Conservation (phyloP, 2,113 vertebrate species). For the Bothrops jararaca region DNA sequence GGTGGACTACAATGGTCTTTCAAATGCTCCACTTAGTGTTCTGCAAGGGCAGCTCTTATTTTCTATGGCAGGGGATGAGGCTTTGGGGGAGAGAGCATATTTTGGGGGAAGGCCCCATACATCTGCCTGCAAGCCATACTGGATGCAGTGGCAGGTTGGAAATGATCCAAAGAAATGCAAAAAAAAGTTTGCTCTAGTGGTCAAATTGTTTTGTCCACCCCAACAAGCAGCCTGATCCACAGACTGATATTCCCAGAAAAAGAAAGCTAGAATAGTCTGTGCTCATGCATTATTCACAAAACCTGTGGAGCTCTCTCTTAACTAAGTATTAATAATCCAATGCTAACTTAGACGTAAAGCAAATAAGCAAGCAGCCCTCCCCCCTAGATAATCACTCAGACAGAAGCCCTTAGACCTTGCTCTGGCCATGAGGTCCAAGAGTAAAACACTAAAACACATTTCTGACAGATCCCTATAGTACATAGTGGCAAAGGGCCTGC, state of each 20-base stretch:
- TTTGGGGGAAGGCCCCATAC: not conserved
- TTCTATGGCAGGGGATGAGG: not conserved
- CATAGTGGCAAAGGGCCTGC: not conserved
- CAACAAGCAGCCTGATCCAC: not conserved
- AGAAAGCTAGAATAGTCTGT: not conserved
- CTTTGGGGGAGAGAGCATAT: not conserved
- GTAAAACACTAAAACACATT: not conserved
- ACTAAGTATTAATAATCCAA: not conserved
- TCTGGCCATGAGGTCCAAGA: not conserved
- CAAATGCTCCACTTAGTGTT: not conserved
- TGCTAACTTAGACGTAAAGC: not conserved
- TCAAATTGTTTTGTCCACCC: not conserved
- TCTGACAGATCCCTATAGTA: not conserved
- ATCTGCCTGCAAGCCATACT: not conserved
- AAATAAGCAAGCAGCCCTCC: not conserved
- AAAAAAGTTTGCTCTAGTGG: not conserved
- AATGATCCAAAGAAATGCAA: not conserved
- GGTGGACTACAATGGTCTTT: not conserved
- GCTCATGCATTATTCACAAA: not conserved
- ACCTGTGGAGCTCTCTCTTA: not conserved
- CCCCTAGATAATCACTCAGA: not conserved
- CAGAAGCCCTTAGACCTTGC: not conserved
- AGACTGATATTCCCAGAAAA: not conserved
- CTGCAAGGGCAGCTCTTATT: not conserved
- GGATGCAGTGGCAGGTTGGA: not conserved